phyloP scores from a whole-genome alignment of 2,888 invertebrate species.

The Volucella inanis region DNA sequence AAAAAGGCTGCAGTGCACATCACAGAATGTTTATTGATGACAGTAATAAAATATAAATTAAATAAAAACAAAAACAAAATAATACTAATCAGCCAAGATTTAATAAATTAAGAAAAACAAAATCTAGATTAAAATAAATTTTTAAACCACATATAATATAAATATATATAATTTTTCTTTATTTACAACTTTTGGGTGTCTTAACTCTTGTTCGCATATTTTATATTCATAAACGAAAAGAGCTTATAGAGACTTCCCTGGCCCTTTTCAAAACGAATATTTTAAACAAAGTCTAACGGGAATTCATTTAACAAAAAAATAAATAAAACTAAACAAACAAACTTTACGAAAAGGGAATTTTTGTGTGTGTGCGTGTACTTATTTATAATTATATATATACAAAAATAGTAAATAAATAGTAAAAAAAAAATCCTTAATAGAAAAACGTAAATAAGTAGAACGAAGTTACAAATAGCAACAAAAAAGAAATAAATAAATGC shows the following conservation, averaged over 20 bases:
- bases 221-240: constrained; percentile 67
- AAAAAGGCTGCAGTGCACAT: constrained; percentile 20
- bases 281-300: no score
- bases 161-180: constrained; percentile 14
- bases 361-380: constrained; percentile 59
- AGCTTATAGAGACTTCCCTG: constrained; percentile 24
- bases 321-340: background rate
- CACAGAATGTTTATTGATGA: constrained; percentile 17
- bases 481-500: background rate
- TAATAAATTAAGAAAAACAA: background rate
- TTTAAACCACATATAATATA: background rate
- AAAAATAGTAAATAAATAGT: constrained; percentile 36
- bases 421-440: constrained; percentile 9
- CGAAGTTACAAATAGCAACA: constrained; percentile 4
- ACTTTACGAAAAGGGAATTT: constrained; percentile 21
- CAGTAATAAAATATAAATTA: background rate
- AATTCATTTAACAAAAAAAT: background rate
- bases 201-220: constrained; percentile 54
- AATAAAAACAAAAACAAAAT: constrained; percentile 11
- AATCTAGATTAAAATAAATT: constrained; percentile 1
- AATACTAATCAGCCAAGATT: constrained; percentile 4
- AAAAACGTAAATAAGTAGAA: constrained; percentile 20
- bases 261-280: constrained; percentile 18
- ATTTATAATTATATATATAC: constrained; percentile 53
- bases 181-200: constrained; percentile 38